These are phyloP conservation scores for Paratilapia polleni DNA, from an alignment of 2,113 vertebrate genomes.

Conservation along the genomic window DNA sequence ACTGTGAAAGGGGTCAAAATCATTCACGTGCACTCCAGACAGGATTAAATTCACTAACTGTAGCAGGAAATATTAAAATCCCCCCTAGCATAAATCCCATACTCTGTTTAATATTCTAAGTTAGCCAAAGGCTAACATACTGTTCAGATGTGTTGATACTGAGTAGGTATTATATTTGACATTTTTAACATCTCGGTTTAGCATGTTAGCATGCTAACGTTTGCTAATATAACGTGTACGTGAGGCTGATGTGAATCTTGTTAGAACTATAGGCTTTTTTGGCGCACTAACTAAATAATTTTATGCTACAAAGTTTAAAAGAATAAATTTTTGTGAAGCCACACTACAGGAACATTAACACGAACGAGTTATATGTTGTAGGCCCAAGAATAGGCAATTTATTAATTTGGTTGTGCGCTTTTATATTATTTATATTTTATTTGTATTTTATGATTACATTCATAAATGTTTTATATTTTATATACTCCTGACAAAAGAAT, in stretches of 20 bases:
- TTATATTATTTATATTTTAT: no score
- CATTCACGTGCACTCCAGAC: not conserved
- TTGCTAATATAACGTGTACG: accelerated
- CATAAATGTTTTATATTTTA: no score
- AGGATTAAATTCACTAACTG: not conserved
- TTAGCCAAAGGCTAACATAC: not conserved
- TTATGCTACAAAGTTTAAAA: not conserved
- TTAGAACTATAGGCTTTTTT: not conserved
- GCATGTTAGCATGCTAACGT: not conserved
- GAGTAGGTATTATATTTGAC: not conserved
- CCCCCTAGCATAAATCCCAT: not conserved
- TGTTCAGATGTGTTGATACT: accelerated
- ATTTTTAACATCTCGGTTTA: accelerated
- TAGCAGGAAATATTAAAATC: not conserved
- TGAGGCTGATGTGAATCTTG: not conserved
- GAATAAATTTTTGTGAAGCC: no score
- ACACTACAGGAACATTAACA: no score
- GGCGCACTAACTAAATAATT: not conserved
- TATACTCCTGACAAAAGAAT: no score
- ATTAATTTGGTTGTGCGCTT: no score
- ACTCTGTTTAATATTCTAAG: not conserved
- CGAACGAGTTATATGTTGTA: no score
- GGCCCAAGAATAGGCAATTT: no score
- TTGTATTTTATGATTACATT: no score
- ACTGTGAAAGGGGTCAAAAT: not conserved